phyloP scores from a whole-genome alignment of 2,888 invertebrate genomes.

The Thysanoteuthis rhombus region DNA sequence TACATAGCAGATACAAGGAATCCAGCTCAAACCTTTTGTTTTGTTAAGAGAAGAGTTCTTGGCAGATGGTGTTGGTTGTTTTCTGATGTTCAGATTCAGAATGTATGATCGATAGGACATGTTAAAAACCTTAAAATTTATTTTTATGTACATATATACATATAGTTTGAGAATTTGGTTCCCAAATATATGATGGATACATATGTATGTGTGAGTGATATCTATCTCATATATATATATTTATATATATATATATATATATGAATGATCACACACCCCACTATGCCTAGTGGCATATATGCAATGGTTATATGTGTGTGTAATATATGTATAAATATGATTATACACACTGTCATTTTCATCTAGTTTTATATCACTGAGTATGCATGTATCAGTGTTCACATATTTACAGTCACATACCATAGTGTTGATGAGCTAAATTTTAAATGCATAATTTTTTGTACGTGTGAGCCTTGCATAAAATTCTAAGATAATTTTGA shows the following conservation, averaged over 20 bases:
- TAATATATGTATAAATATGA: not conserved
- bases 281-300: no score
- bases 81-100: not conserved
- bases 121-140: not conserved
- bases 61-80: not conserved
- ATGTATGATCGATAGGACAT: not conserved
- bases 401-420: no score
- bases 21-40: not conserved
- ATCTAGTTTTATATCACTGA: not conserved
- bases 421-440: not conserved
- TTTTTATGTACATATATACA: not conserved
- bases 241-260: not conserved
- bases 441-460: no score
- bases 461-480: no score
- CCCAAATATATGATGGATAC: no score
- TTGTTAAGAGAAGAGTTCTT: not conserved
- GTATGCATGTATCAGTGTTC: not conserved
- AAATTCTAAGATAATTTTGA: no score
- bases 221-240: no score
- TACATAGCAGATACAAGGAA: not conserved
- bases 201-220: no score
- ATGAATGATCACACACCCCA: not conserved
- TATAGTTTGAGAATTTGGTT: not conserved
- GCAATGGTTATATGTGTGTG: no score
- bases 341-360: not conserved